phyloP scores from a whole-genome alignment of 2,888 invertebrate genomes.

The Parelbella ahira region DNA sequence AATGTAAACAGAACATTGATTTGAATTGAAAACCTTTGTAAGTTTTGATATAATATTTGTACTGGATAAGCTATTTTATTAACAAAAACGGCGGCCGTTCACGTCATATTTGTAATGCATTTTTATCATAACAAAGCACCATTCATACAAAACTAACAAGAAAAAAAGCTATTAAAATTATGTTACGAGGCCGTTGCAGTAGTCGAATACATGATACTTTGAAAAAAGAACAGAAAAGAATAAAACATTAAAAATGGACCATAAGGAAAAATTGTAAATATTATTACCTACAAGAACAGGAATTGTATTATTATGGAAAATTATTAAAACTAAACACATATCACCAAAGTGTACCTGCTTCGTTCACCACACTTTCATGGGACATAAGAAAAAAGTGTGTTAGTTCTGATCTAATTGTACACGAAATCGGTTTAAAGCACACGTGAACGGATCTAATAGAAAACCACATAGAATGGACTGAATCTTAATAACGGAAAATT shows the following conservation, averaged over 20 bases:
- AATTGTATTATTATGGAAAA: slow-evolving; percentile 17
- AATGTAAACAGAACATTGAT: slow-evolving; percentile 6
- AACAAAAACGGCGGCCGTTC: slow-evolving; percentile 30
- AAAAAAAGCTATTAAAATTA: slow-evolving; percentile 31
- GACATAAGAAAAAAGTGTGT: too few relatives aligned
- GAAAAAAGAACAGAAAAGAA: slow-evolving; percentile 31
- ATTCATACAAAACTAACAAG: slow-evolving; percentile 33
- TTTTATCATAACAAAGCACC: slow-evolving; percentile 27
- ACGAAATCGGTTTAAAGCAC: slow-evolving; percentile 8
- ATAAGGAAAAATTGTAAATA: slow-evolving; percentile 46
- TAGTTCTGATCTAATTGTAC: slow-evolving; percentile 1
- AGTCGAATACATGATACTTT: slow-evolving; percentile 45
- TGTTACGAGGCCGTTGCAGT: slow-evolving; percentile 33
- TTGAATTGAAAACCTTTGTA: not conserved
- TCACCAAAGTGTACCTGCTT: slow-evolving; percentile 5
- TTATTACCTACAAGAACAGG: slow-evolving; percentile 41
- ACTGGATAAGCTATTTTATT: slow-evolving; percentile 21
- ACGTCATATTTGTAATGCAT: slow-evolving; percentile 21
- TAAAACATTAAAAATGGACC: slow-evolving; percentile 39
- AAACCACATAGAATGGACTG: slow-evolving; percentile 26
- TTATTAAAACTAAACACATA: slow-evolving; percentile 1
- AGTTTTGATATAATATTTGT: slow-evolving; percentile 20
- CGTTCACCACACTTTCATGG: too few relatives aligned
- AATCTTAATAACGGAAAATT: slow-evolving; percentile 4
- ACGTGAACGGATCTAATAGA: too few relatives aligned